Base-by-base conservation (phyloP, 2,797 vertebrate genomes). In the Phrynocephalus forsythii region DNA sequence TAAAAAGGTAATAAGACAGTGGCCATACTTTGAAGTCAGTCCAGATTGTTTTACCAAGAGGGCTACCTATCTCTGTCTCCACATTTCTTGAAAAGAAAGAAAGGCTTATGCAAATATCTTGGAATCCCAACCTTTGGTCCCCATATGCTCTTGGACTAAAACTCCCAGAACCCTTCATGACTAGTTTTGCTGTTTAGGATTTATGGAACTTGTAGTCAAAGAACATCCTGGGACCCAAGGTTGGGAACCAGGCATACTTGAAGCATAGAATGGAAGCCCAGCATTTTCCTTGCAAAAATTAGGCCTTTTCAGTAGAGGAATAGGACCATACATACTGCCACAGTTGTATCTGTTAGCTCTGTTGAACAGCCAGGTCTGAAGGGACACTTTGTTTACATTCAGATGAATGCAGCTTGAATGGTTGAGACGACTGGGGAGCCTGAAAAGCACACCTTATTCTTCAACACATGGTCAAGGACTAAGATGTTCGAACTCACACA, bases 1-100 rank as follows among this genome's bases (percentile, higher is more conserved):
- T 84, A 16, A 84, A 26, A 80, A 85, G 1, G 68, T 16, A 33
- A 78, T 87, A 79, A 3, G 85, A 91, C 84, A 85, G 86, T 56
- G 15, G 38, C 67, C 38, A 77, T 28, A 78, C n/a, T 81, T 22
- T 22, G 1, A 33, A 85, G 28, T 15, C 38, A 77, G 44, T 8
- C 9, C 60, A 76, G 7, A 84, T 3, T 22, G 16, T 84, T 22
- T 38, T 15, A 56, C 9, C 5, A 56, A 10, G 22, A 11, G 50
- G 1, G 20, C 10, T 28, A 11, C 33, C 16, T 33, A 56, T 50
- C 60, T 7, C 56, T 56, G 71, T 8, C 50, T 30, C 20, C 26
- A 71, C 3, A 56, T 10, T 69, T 82, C 20, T 26, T 13, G 18
- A 18, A 83, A 6, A 67, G 18, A 76, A 84, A 76, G 1, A n/a